Evolutionary conservation across 2,113 vertebrate genomes (phyloP), one percentile per base, ranked within the genome.

Genomic region (Uria lomvia): DNA sequence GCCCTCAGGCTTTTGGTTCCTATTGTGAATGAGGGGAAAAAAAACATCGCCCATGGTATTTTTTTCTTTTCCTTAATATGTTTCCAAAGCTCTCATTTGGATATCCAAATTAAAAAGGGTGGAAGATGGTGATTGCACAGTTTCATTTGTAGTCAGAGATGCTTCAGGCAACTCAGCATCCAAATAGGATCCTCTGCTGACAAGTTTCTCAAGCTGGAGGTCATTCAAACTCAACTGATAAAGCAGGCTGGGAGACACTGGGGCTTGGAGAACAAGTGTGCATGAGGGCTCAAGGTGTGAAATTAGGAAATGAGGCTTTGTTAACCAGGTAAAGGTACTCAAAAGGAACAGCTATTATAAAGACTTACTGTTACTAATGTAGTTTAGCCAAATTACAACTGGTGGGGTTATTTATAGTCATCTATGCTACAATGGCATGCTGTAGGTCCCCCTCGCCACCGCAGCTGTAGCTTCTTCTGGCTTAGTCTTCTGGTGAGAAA

Each of bases 341-440:
- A 84, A 84, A 97, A 93, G 95, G 87, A 96, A 86, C 59, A 97
- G 80, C 32, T 65, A 13, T 62, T 38, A 29, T 29, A 56, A 90
- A 40, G 4, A 27, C 50, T 56, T 84, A 30, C 63, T 74, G 30
- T 70, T 75, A 24, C 15, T 62, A 81, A 32, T 27, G 12, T 82
- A 24, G 26, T 42, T 88, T 24, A 95, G 45, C n/a, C 29, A 83
- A 45, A 62, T 70, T 84, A 47, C 68, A 77, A 66, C 47, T 71
- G 63, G 16, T 90, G 63, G 63, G 45, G 29, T 74, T 91, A 62
- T 60, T 86, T 94, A 29, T 43, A 74, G 20, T 27, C 23, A 55
- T 17, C 47, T 11, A 12, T 36, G 9, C 38, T 77, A 7, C 26
- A 55, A 22, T 4, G 14, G 22, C 14, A 21, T 27, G 42, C 38